A percentile compares a stretch with the other conserved stretches of the same genome.
Conservation (phyloP, 2,113 vertebrate genomes). For the Sterrhoptilus dennistouni region DNA sequence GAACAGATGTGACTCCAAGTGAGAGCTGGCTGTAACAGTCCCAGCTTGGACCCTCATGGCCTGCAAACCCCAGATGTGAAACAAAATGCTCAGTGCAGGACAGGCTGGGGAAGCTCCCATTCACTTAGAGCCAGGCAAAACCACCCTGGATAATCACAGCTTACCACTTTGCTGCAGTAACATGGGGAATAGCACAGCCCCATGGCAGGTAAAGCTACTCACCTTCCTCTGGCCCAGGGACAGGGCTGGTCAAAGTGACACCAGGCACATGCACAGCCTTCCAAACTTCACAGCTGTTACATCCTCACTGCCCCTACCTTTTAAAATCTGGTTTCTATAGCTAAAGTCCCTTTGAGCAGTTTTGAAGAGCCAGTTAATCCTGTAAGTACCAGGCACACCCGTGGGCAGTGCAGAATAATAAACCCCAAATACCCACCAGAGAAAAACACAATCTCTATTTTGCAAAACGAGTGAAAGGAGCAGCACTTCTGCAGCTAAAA, state of each 20-base stretch:
- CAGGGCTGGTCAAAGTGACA: background rate
- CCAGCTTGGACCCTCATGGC: background rate
- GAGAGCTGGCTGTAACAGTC: background rate
- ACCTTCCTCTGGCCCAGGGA: background rate
- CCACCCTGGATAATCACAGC: background rate
- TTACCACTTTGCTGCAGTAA: background rate
- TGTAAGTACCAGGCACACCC: background rate
- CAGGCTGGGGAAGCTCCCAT: background rate
- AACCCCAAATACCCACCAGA: background rate
- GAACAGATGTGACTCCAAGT: background rate
- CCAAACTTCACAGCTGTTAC: background rate
- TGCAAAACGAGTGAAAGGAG: background rate
- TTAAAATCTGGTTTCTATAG: background rate
- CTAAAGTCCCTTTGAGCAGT: background rate
- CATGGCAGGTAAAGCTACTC: background rate
- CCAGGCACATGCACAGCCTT: accelerated
- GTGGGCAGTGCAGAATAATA: background rate
- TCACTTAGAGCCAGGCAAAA: background rate
- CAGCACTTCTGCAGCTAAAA: background rate
- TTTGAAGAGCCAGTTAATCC: background rate
- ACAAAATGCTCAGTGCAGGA: background rate
- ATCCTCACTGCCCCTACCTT: background rate
- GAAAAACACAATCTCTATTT: background rate
- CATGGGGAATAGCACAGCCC: accelerated
- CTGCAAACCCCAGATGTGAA: background rate